A percentile compares a stretch with the other conserved stretches of the same genome.
Evolutionary conservation across 2,113 vertebrate genomes (phyloP).

Genomic region (Nettapus auritus): DNA sequence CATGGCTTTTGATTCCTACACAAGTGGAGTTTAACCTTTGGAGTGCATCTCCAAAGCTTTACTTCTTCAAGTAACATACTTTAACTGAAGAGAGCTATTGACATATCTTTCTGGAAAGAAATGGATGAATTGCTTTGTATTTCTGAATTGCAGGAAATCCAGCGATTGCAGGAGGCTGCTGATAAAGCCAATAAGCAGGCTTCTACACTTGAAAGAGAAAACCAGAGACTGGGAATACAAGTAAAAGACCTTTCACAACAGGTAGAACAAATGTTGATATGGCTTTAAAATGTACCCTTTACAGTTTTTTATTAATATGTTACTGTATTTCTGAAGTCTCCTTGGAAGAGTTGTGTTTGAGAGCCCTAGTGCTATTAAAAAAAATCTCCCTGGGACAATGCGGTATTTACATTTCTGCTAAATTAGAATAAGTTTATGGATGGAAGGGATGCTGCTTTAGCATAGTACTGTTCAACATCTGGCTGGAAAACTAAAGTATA

Average conservation of each 20-base stretch:
- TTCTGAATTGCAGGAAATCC: conserved; percentile 85
- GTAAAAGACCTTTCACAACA: conserved; percentile 92
- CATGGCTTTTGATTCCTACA: accelerated
- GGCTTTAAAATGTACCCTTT: not conserved
- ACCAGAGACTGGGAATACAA: conserved; percentile 89
- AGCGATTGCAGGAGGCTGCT: conserved; percentile 87
- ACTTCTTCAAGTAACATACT: not conserved
- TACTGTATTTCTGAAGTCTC: not conserved
- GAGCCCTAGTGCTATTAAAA: not conserved
- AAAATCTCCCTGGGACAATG: not conserved
- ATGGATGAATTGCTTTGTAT: not conserved
- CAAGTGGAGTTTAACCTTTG: not conserved
- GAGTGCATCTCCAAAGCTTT: not conserved
- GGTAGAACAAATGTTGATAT: conserved; percentile 59
- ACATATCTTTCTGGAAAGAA: not conserved
- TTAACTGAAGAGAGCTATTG: not conserved
- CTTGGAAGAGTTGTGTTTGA: not conserved
- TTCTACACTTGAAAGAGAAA: conserved; percentile 88
- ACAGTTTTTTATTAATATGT: not conserved
- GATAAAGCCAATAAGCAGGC: conserved; percentile 92
- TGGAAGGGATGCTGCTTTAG: not conserved
- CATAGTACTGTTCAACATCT: not conserved
- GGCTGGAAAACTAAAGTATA: not conserved
- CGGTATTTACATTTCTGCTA: not conserved
- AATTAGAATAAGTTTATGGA: not conserved